Percentiles rank a stretch among this genome's conserved stretches.
Evolutionary conservation across 2,113 vertebrate genomes (phyloP).

Genomic region (Catagonus wagneri): DNA sequence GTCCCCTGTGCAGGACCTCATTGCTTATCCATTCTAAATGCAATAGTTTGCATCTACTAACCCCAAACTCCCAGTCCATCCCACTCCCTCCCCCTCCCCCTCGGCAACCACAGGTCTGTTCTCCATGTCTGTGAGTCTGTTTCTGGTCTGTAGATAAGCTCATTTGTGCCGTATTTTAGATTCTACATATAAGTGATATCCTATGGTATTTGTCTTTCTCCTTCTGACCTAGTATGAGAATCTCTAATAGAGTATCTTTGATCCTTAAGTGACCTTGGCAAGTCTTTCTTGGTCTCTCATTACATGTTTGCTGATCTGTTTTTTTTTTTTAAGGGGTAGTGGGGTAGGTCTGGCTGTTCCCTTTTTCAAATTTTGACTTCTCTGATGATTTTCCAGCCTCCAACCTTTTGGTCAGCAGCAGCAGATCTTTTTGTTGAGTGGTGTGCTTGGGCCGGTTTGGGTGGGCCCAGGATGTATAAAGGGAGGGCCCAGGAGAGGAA

Average conservation of each 20-base stretch:
- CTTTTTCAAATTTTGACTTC: conserved; percentile 49
- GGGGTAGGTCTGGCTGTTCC: background rate
- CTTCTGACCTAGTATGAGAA: too few relatives aligned
- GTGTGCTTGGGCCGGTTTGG: background rate
- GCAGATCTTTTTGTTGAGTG: background rate
- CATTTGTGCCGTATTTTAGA: too few relatives aligned
- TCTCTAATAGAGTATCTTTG: background rate
- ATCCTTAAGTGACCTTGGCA: conserved; percentile 50
- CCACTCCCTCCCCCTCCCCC: too few relatives aligned
- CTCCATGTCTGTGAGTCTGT: too few relatives aligned
- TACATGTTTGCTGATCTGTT: conserved; percentile 25
- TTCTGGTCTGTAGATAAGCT: too few relatives aligned
- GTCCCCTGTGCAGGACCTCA: too few relatives aligned
- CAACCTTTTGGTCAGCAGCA: background rate
- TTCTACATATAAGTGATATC: too few relatives aligned
- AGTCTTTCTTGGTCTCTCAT: conserved; percentile 47
- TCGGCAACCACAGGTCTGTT: too few relatives aligned
- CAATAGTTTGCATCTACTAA: too few relatives aligned
- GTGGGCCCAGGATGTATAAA: background rate
- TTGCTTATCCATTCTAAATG: too few relatives aligned
- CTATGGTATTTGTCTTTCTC: too few relatives aligned
- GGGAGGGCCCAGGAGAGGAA: background rate
- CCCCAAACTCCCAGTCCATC: too few relatives aligned
- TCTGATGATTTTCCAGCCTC: conserved; percentile 34
- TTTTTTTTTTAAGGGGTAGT: background rate